A percentile compares a stretch with the other conserved stretches of the same genome.
Conservation (phyloP, 2,113 vertebrate genomes). For the Macroglossus sobrinus region DNA sequence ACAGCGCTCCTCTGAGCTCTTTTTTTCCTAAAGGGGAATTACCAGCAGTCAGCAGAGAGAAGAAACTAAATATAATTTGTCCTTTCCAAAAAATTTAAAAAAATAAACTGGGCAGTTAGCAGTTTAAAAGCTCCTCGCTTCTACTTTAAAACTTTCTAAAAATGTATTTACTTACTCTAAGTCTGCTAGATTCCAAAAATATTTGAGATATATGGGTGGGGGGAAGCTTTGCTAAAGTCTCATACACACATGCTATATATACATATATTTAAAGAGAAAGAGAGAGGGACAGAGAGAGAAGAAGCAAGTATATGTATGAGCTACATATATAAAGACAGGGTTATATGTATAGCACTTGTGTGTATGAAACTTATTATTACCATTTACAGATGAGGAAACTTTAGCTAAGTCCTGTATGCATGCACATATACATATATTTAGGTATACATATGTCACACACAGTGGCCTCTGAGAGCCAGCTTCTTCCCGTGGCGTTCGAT, state of each 20-base stretch:
- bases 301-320: not conserved
- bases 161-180: not conserved
- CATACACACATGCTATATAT: not conserved
- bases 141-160: slow-evolving; percentile 10
- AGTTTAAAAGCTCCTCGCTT: not conserved
- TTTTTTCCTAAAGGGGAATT: not conserved
- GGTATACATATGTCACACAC: not conserved
- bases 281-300: not conserved
- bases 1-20: not conserved
- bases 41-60: not conserved
- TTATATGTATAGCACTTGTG: not conserved
- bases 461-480: not conserved
- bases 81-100: not conserved
- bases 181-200: not conserved
- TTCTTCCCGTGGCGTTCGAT: not conserved
- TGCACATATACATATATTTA: not conserved
- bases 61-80: not conserved
- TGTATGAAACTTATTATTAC: not conserved
- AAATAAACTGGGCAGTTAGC: not conserved
- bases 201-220: not conserved
- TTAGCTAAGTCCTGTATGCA: not conserved
- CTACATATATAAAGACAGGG: not conserved
- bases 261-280: not conserved
- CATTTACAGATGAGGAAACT: not conserved
- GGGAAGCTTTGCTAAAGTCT: not conserved